Evolutionary conservation across 2,888 invertebrate genomes (phyloP), one percentile per base, ranked within the genome.

Genomic region (Palloptera scutellata): DNA sequence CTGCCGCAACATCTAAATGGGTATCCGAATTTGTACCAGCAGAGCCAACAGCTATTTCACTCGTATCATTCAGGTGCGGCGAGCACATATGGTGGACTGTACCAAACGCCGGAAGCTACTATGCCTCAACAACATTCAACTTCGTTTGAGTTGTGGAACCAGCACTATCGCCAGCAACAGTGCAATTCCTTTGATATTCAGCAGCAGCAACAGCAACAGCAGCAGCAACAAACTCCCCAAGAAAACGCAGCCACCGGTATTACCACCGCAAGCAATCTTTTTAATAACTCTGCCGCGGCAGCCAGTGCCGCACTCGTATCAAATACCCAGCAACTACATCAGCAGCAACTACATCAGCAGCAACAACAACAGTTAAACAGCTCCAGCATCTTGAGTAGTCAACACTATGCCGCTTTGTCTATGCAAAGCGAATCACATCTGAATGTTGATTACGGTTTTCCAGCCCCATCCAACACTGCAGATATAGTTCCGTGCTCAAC

Each of bases 341-440:
- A 68, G 42, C 61, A 59, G n/a, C 64, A 64, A 20, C 69, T 68
- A 15, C 73, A 74, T 51, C 62, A 67, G 15, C 64, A 72, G 11
- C 71, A 72, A 55, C 70, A 71, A 12, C 70, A 70, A 13, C 69
- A 55, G 58, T 60, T 15, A 11, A 66, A 45, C 17, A 20, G 54
- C n/a, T 12, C 71, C 1, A 12, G 63, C 15, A 13, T 58, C 13
- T 53, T 57, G 40, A 55, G 41, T 52, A 70, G 64, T 17, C 71
- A 71, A 48, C 79, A 81, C 30, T 82, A 79, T 51, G 79, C 81
- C n/a, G 75, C 77, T 0, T 70, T 82, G 19, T 79, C 82, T 40
- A 79, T 82, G 79, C 81, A 81, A 70, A 81, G 77, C 59, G 81
- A 81, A 52, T 76, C 82, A 0, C 82, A 81, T 68, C 67, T 81